Conservation (phyloP, 2,113 vertebrate genomes). For the Theristicus caerulescens region DNA sequence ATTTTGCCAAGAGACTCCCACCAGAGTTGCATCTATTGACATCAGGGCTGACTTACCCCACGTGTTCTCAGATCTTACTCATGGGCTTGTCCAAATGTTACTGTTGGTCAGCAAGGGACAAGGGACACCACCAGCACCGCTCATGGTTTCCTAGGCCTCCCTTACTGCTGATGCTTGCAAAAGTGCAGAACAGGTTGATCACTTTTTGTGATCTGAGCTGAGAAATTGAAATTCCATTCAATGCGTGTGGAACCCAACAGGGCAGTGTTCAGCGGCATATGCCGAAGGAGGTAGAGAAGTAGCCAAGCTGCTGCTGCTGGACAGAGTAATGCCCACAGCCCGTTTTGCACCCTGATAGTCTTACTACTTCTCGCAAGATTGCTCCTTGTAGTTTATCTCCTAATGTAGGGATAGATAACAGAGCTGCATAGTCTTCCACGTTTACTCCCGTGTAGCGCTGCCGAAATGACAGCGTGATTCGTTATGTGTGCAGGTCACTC, state of each 20-base stretch:
- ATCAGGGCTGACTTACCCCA: not conserved
- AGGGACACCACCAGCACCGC: not conserved
- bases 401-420: not conserved
- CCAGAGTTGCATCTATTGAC: not conserved
- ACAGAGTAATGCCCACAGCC: not conserved
- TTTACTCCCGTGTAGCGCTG: fast-evolving
- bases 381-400: not conserved
- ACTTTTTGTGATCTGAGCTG: not conserved
- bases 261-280: not conserved
- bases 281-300: not conserved
- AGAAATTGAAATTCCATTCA: not conserved
- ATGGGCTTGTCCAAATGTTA: not conserved
- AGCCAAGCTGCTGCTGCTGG: not conserved
- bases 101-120: not conserved
- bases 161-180: not conserved
- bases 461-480: fast-evolving
- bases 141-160: not conserved
- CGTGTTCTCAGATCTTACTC: not conserved
- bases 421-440: not conserved
- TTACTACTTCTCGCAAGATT: not conserved
- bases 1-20: not conserved
- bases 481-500: fast-evolving
- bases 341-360: not conserved
- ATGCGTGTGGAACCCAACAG: fast-evolving
- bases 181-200: not conserved